Evolutionary conservation across 2,113 vertebrate species (phyloP).

Genomic region (Jacana jacana): DNA sequence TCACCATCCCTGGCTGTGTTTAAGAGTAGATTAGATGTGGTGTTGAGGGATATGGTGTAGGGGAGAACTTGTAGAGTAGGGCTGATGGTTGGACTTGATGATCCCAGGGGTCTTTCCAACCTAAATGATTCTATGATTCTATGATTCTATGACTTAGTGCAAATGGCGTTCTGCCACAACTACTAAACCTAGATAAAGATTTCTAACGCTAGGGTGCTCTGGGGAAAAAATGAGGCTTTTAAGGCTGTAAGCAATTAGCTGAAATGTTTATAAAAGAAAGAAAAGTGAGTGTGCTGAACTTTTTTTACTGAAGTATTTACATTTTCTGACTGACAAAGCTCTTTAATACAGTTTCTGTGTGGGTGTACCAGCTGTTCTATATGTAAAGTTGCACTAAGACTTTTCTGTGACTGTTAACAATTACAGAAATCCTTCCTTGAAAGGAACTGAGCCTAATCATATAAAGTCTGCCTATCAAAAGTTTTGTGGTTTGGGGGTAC

Average conservation of each 20-base stretch:
- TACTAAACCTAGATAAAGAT: constrained; percentile 44
- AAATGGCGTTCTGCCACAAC: constrained; percentile 60
- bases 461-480: background rate
- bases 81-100: too few relatives aligned
- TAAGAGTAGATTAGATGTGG: too few relatives aligned
- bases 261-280: constrained; percentile 60
- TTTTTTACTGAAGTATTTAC: constrained; percentile 53
- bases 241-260: constrained; percentile 66
- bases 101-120: too few relatives aligned
- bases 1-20: too few relatives aligned
- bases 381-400: constrained; percentile 7
- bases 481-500: background rate
- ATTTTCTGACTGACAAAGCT: constrained; percentile 53
- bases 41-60: too few relatives aligned
- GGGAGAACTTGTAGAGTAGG: too few relatives aligned
- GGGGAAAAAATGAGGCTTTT: constrained; percentile 45
- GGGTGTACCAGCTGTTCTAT: constrained; percentile 47
- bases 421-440: background rate
- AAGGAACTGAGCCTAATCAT: background rate
- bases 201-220: constrained; percentile 37
- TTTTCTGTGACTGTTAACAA: background rate
- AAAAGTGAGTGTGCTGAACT: constrained; percentile 21
- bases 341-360: constrained; percentile 22
- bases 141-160: constrained; percentile 31
- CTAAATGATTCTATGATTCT: too few relatives aligned